These are phyloP conservation scores for Gracilinanus agilis DNA, from an alignment of 2,113 vertebrate genomes.

Conservation along the genomic window DNA sequence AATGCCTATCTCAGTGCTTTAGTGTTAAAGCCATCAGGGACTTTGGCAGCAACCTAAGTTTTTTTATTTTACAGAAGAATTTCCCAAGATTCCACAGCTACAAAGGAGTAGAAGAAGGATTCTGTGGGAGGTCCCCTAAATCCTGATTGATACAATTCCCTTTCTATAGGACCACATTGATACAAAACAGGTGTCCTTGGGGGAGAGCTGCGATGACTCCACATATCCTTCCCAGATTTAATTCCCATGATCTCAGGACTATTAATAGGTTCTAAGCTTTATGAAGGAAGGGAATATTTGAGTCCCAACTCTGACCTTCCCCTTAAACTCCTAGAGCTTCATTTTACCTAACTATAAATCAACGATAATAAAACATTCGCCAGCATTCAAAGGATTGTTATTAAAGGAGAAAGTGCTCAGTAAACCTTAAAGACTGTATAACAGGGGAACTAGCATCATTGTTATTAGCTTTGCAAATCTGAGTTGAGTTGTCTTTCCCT, in stretches of 20 bases:
- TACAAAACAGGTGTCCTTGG: neutral
- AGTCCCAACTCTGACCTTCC: neutral
- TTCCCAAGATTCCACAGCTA: neutral
- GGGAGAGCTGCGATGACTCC: neutral
- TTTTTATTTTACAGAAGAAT: neutral
- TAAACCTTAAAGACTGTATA: neutral
- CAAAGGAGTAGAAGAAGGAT: neutral
- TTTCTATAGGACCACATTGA: neutral
- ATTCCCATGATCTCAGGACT: neutral
- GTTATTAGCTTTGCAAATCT: neutral
- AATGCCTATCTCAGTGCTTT: neutral
- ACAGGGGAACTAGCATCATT: neutral
- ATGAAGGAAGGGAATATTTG: neutral
- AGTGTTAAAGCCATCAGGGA: neutral
- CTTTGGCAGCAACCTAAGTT: neutral
- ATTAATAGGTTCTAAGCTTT: neutral
- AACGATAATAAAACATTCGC: neutral
- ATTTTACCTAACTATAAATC: neutral
- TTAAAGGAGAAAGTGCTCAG: neutral
- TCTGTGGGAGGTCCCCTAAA: neutral
- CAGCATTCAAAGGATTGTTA: neutral
- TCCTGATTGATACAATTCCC: neutral
- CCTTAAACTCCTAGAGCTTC: neutral
- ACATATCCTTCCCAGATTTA: neutral
- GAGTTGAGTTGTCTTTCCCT: neutral